phyloP scores from a whole-genome alignment of 2,888 invertebrate species.

The Xylocampa areola region DNA sequence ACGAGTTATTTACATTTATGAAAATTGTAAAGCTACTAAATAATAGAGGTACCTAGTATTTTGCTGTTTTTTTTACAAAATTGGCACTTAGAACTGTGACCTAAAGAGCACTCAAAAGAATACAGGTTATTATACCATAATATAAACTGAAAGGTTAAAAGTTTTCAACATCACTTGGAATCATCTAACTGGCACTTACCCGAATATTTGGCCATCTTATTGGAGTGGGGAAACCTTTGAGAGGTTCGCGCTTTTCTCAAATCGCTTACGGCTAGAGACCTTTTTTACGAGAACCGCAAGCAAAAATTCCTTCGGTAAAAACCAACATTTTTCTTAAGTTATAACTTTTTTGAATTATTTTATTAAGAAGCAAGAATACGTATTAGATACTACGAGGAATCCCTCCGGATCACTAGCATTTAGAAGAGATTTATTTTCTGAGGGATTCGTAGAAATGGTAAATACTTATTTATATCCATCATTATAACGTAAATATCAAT shows the following conservation, averaged over 20 bases:
- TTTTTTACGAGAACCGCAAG: constrained; percentile 65
- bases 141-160: constrained; percentile 63
- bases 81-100: constrained; percentile 9
- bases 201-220: constrained; percentile 70
- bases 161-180: constrained; percentile 62
- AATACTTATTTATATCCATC: neutral
- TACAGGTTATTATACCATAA: constrained; percentile 46
- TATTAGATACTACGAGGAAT: constrained; percentile 4
- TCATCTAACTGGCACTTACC: constrained; percentile 67
- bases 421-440: constrained; percentile 9
- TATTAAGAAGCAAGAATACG: constrained; percentile 33
- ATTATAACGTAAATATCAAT: no score
- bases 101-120: constrained; percentile 32
- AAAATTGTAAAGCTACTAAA: constrained; percentile 7
- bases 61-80: constrained; percentile 28
- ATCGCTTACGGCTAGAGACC: constrained; percentile 72
- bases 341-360: constrained; percentile 49
- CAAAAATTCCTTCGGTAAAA: constrained; percentile 65
- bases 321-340: constrained; percentile 52
- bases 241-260: constrained; percentile 68
- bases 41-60: constrained; percentile 4
- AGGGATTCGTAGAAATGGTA: neutral
- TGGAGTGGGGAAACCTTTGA: constrained; percentile 56
- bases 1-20: no score
- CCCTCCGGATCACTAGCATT: neutral